A percentile compares a stretch with the other conserved stretches of the same genome.
Evolutionary conservation across 2,888 invertebrate genomes (phyloP).

Genomic region (Drosophila affinis): DNA sequence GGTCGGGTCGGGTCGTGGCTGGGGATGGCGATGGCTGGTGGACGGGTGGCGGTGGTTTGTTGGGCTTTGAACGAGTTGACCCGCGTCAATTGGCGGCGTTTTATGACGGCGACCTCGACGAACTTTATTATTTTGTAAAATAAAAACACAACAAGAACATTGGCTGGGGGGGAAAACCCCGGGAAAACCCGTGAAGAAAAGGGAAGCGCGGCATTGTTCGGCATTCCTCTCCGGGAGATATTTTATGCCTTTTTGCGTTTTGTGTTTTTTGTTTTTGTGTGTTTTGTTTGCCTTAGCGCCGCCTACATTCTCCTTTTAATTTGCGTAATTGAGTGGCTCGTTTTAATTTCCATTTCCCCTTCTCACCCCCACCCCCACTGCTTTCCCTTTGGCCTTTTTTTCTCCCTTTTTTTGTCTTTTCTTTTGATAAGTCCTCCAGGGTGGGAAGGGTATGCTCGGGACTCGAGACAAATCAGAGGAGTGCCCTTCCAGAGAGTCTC

Average conservation of each 20-base stretch:
- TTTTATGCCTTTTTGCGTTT: constrained; percentile 52
- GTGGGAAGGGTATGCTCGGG: constrained; percentile 8
- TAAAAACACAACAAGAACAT: constrained; percentile 2
- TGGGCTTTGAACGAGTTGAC: constrained; percentile 49
- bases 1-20: not conserved
- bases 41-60: constrained; percentile 12
- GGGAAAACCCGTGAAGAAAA: constrained; percentile 20
- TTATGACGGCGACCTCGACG: constrained; percentile 64
- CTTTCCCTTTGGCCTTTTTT: not conserved
- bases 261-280: constrained; percentile 35
- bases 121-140: constrained; percentile 69
- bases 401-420: constrained; percentile 15
- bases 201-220: constrained; percentile 43
- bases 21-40: too few species aligned
- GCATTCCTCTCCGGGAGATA: constrained; percentile 50
- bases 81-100: constrained; percentile 72
- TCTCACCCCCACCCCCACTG: not conserved
- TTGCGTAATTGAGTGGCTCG: constrained; percentile 79
- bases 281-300: constrained; percentile 62
- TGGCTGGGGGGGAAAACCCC: constrained; percentile 6
- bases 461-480: too few species aligned
- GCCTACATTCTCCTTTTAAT: constrained; percentile 75
- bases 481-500: too few species aligned
- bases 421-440: not conserved
- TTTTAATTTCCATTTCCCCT: constrained; percentile 64